Evolutionary conservation across 2,797 vertebrate genomes (phyloP), one percentile per base, ranked within the genome.

Genomic region (Danio tinwini): DNA sequence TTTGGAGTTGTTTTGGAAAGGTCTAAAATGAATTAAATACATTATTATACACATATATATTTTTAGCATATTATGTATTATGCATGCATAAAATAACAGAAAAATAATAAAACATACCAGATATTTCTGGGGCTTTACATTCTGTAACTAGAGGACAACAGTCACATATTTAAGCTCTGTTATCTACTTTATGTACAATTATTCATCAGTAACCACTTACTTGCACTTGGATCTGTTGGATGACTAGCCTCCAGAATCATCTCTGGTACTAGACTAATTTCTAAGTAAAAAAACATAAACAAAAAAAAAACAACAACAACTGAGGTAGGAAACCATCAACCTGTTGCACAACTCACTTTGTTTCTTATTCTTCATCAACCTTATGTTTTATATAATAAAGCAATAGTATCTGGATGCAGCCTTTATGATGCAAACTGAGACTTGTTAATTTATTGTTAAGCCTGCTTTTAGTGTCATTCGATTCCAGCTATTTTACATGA

Each of bases 61-160:
- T 29, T 29, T 3, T 29, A 29, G 29, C 3, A 29, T 29, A 29
- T 29, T 29, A 29, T 29, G 29, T 29, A 1, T 29, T n/a, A n/a
- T n/a, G n/a, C n/a, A n/a, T n/a, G 29, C 29, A 29, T 29, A n/a
- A 6, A 8, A 47, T 42, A 40, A 40, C 6, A 13, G 29, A 1
- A 29, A 39, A 47, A 6, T 4, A 52, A 42, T 3, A 12, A n/a
- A 64, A 45, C 50, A 11, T 80, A 91, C 90, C 90, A 39, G 72
- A 70, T 49, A 45, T 79, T 16, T 49, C 67, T 53, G 82, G 40
- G 16, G 76, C 86, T 78, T 10, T 76, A 1, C 75, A 45, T 47
- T 58, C 90, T 91, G 85, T 39, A 42, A 58, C 72, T 6, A 72
- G 13, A 55, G 6, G 17, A 3, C 40, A 63, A 13, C 6, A 37